phyloP scores from a whole-genome alignment of 2,113 vertebrate genomes.

The Corythoichthys intestinalis region DNA sequence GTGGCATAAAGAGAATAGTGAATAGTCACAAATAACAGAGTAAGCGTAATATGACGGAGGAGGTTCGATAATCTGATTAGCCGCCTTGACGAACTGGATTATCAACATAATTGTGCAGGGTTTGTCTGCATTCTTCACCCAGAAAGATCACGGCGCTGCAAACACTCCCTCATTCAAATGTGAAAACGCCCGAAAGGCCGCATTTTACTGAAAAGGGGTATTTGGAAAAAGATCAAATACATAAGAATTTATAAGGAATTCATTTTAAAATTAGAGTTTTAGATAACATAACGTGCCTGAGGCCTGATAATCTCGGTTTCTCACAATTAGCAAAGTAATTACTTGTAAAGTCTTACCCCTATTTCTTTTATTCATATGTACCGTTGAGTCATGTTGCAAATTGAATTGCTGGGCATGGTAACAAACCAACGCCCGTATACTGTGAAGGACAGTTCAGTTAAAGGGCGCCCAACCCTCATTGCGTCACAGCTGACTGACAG shows the following conservation, averaged over 20 bases:
- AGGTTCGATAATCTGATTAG: neutral
- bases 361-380: neutral
- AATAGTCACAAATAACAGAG: neutral
- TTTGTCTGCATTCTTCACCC: constrained; percentile 28
- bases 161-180: constrained; percentile 18
- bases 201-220: neutral
- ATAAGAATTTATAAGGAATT: neutral
- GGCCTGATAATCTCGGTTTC: neutral
- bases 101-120: constrained; percentile 38
- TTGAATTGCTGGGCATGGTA: constrained; percentile 1
- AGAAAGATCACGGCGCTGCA: constrained; percentile 10
- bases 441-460: constrained; percentile 26
- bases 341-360: neutral
- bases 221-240: neutral
- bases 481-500: constrained; percentile 12
- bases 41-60: neutral
- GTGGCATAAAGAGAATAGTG: neutral
- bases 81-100: constrained; percentile 28
- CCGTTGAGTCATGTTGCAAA: neutral
- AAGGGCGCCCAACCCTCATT: constrained; percentile 36
- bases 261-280: neutral
- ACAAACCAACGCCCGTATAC: constrained; percentile 42
- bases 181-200: neutral
- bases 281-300: neutral
- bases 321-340: neutral